phyloP scores from a whole-genome alignment of 2,888 invertebrate species.

The Oligia fasciuncula region DNA sequence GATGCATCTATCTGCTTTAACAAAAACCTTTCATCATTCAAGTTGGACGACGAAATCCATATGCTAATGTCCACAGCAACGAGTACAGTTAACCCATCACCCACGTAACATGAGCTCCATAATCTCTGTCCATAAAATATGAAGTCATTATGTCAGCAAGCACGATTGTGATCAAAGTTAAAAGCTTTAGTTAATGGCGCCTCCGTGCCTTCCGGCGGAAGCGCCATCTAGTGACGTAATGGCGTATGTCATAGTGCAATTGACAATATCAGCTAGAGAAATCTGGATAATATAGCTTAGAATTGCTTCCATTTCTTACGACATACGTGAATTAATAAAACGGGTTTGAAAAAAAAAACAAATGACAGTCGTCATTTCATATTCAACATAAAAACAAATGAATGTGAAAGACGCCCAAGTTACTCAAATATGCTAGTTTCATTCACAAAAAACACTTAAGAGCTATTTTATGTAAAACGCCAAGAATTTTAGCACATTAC shows the following conservation, averaged over 20 bases:
- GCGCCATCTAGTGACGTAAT: constrained; percentile 70
- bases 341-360: not conserved
- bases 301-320: not conserved
- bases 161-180: constrained; percentile 69
- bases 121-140: constrained; percentile 54
- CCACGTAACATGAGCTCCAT: constrained; percentile 28
- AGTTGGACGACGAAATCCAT: not conserved
- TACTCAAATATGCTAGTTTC: constrained; percentile 3
- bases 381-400: not conserved
- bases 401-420: not conserved
- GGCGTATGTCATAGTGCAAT: constrained; percentile 55
- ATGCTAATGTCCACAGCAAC: constrained; percentile 2
- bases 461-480: constrained; percentile 40
- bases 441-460: constrained; percentile 17
- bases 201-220: constrained; percentile 75
- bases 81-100: constrained; percentile 27
- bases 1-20: not conserved
- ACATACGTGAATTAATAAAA: not conserved
- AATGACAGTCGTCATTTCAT: not conserved
- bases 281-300: constrained; percentile 26
- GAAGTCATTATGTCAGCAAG: constrained; percentile 48
- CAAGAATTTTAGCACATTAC: constrained; percentile 42
- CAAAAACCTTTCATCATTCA: constrained; percentile 1
- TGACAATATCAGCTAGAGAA: constrained; percentile 44
- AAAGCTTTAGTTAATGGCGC: constrained; percentile 71